Conservation (phyloP, 2,888 invertebrate genomes). For the Hofmannophila pseudospretella region DNA sequence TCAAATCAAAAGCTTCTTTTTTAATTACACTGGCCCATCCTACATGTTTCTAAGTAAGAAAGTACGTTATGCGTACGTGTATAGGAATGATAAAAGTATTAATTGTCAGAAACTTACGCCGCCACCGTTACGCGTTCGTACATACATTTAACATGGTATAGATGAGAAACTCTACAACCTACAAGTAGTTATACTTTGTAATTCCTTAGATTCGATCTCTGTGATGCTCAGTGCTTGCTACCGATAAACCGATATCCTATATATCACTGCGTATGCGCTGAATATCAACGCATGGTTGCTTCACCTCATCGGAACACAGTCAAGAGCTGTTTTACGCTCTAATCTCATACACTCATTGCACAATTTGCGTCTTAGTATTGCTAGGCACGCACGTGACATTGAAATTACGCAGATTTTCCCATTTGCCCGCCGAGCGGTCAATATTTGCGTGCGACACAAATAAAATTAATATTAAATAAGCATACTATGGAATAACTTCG, state of each 20-base stretch:
- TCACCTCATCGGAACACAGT: slow-evolving; percentile 13
- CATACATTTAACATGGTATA: too few species aligned
- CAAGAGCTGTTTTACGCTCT: slow-evolving; percentile 15
- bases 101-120: too few species aligned
- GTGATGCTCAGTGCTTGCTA: too few species aligned
- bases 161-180: too few species aligned
- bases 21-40: too few species aligned
- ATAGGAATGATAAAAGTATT: too few species aligned
- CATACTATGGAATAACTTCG: not conserved
- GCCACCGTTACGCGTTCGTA: too few species aligned
- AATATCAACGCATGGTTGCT: slow-evolving; percentile 18
- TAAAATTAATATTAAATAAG: not conserved
- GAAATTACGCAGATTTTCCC: slow-evolving; percentile 27
- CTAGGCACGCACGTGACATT: slow-evolving; percentile 35
- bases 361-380: slow-evolving; percentile 28
- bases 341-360: slow-evolving; percentile 21
- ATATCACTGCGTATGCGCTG: slow-evolving; percentile 11
- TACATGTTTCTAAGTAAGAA: too few species aligned
- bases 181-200: too few species aligned
- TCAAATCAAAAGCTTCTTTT: too few species aligned
- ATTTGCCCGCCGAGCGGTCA: not conserved
- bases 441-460: not conserved
- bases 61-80: too few species aligned
- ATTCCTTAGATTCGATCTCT: too few species aligned
- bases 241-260: slow-evolving; percentile 1